These are phyloP conservation scores for Macrobrachium rosenbergii DNA, from an alignment of 1,140 invertebrate genomes.

Conservation along the genomic window DNA sequence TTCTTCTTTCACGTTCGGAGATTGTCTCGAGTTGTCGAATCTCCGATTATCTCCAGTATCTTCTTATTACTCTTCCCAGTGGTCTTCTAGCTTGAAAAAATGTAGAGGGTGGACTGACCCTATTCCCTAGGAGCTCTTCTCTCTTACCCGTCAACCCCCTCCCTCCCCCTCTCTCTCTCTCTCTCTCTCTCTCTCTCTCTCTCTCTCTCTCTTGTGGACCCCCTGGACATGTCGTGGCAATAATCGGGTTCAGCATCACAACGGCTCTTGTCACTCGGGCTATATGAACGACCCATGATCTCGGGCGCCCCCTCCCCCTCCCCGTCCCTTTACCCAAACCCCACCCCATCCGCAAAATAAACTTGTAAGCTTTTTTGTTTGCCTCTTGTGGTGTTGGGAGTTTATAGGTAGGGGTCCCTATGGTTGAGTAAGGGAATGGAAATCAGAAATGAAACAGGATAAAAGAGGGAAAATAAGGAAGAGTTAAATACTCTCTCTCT, in stretches of 20 bases:
- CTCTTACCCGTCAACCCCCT: too few species aligned
- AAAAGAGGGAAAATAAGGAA: neutral
- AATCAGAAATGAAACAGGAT: neutral
- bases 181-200: too few species aligned
- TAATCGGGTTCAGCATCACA: slow-evolving; percentile 10
- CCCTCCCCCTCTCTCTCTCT: too few species aligned
- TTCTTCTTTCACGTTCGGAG: too few species aligned
- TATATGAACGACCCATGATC: slow-evolving; percentile 31
- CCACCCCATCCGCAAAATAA: slow-evolving; percentile 23
- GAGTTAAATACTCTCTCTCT: neutral
- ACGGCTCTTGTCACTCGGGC: slow-evolving; percentile 6
- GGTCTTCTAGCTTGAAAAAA: too few species aligned
- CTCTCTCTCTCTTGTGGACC: neutral
- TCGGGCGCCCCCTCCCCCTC: too few species aligned
- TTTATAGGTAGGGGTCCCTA: neutral
- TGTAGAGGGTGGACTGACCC: too few species aligned
- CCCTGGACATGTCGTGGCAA: neutral
- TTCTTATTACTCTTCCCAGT: too few species aligned
- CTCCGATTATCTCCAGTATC: too few species aligned
- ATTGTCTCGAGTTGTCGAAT: too few species aligned
- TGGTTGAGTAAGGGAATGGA: neutral
- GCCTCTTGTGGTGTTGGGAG: slow-evolving; percentile 9
- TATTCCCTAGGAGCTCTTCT: too few species aligned
- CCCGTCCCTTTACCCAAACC: too few species aligned
- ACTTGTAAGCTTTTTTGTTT: slow-evolving; percentile 26